Percentiles rank a stretch among this genome's conserved stretches.
Evolutionary conservation across 2,888 invertebrate genomes (phyloP).

Genomic region (Tenthredo amoena): DNA sequence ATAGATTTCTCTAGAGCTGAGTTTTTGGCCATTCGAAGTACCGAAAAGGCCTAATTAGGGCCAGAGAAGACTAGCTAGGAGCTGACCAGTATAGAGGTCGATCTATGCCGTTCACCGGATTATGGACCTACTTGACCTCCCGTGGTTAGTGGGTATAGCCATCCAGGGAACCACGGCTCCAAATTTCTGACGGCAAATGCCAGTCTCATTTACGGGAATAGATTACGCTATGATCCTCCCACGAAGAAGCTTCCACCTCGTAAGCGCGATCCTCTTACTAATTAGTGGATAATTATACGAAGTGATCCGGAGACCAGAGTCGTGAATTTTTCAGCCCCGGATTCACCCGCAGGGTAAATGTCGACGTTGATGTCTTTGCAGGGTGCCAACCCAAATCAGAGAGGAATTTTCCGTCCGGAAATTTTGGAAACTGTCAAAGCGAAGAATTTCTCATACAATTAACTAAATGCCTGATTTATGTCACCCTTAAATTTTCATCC

Average conservation of each 20-base stretch:
- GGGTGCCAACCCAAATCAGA: constrained; percentile 5
- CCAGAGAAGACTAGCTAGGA: not conserved
- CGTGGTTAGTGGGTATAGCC: not conserved
- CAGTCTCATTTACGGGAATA: constrained; percentile 43
- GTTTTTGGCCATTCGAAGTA: not conserved
- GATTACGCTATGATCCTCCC: constrained; percentile 27
- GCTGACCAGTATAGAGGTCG: not conserved
- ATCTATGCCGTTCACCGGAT: constrained; percentile 8
- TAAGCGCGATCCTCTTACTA: constrained; percentile 25
- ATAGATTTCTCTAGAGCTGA: not conserved
- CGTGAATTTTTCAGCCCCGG: constrained; percentile 7
- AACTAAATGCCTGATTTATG: not conserved
- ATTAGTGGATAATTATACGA: constrained; percentile 26
- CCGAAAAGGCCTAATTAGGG: constrained; percentile 13
- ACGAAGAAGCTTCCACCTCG: constrained; percentile 11
- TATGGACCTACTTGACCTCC: constrained; percentile 36
- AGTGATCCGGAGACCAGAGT: not conserved
- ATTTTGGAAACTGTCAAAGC: not conserved
- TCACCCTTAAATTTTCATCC: not conserved
- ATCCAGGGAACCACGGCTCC: not conserved
- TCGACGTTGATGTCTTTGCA: constrained; percentile 22
- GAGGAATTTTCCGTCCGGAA: not conserved
- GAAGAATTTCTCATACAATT: not conserved
- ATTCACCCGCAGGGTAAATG: not conserved
- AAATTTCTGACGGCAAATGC: constrained; percentile 9